These are phyloP conservation scores for Gavia stellata DNA, from an alignment of 2,113 vertebrate genomes.

Conservation along the genomic window DNA sequence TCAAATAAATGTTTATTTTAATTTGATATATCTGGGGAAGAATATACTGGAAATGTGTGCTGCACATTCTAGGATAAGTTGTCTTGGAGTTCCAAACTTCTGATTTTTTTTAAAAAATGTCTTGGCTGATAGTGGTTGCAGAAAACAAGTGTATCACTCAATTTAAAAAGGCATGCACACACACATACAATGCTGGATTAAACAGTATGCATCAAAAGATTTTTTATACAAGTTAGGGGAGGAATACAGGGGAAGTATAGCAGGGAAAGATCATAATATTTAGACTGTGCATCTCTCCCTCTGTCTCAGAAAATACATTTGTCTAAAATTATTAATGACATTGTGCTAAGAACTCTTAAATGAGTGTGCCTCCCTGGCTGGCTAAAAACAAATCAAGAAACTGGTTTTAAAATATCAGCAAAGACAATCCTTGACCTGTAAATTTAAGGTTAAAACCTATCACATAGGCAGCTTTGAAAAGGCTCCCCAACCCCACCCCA, in stretches of 20 bases:
- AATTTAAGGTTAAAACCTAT: neutral
- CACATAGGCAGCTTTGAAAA: neutral
- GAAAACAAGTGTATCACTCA: neutral
- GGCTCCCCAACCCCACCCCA: fast-evolving
- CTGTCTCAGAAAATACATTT: neutral
- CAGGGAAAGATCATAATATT: neutral
- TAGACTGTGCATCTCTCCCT: neutral
- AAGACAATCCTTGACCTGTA: neutral
- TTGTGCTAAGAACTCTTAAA: neutral
- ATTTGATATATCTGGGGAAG: neutral
- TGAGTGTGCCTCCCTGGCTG: neutral
- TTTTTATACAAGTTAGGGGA: neutral
- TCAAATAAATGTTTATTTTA: neutral
- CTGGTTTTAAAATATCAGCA: neutral
- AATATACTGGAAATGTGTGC: neutral
- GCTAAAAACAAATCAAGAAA: neutral
- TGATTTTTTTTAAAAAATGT: fast-evolving
- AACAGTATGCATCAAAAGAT: neutral
- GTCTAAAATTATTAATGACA: neutral
- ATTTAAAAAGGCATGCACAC: neutral
- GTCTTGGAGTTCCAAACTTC: neutral
- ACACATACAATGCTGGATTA: neutral
- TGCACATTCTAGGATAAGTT: neutral
- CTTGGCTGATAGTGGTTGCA: neutral
- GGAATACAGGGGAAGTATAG: neutral